Evolutionary conservation across 1,140 invertebrate species (phyloP).

Genomic region (Frieseomelitta varia): DNA sequence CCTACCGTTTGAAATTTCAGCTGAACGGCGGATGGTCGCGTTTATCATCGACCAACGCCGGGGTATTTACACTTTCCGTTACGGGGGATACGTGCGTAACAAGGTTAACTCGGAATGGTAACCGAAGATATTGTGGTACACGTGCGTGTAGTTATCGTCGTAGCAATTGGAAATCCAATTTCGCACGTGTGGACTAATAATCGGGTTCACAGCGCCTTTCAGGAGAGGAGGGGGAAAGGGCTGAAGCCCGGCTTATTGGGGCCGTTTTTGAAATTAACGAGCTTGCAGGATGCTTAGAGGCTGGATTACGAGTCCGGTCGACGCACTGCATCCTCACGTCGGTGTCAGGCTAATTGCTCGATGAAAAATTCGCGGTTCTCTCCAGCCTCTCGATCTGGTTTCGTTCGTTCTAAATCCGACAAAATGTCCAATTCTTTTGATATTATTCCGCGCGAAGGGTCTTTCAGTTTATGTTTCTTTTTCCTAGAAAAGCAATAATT

Average conservation of each 20-base stretch:
- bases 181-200: not conserved
- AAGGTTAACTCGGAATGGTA: not conserved
- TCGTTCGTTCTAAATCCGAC: no score
- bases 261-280: constrained; percentile 13
- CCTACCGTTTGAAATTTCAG: not conserved
- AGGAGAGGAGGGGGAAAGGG: no score
- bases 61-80: not conserved
- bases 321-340: no score
- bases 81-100: not conserved
- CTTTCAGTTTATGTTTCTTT: no score
- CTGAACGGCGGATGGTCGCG: not conserved
- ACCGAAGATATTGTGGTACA: not conserved
- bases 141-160: not conserved
- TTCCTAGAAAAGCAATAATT: no score
- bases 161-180: constrained; percentile 1
- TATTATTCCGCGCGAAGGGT: no score
- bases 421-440: no score
- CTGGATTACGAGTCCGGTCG: not conserved
- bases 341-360: not conserved
- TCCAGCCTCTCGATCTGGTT: no score
- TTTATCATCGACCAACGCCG: not conserved
- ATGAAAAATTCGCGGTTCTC: no score
- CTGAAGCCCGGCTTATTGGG: not conserved
- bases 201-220: not conserved
- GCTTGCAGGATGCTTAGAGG: not conserved